Evolutionary conservation across 2,113 vertebrate species (phyloP).

Genomic region (Benitochromis conjunctus): DNA sequence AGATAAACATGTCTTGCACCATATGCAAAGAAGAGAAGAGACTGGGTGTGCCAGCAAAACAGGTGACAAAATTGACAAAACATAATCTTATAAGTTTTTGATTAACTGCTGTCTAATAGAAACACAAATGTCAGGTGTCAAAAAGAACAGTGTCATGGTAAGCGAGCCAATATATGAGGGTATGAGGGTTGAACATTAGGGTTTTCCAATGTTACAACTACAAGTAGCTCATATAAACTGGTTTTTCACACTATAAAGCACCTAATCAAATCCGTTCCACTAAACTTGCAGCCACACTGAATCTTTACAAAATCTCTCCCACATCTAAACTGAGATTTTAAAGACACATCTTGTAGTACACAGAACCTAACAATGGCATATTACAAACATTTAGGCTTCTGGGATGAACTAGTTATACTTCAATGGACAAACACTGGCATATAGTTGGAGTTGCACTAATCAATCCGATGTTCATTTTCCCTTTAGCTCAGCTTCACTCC

Average conservation of each 20-base stretch:
- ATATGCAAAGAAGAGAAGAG: background rate
- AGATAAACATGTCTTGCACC: background rate
- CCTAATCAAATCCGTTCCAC: background rate
- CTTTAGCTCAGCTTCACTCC: background rate
- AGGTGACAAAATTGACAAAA: background rate
- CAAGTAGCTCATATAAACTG: background rate
- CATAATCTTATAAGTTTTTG: background rate
- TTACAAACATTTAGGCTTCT: background rate
- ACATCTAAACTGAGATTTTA: background rate
- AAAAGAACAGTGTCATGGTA: constrained; percentile 45
- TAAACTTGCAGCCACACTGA: background rate
- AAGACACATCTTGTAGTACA: background rate
- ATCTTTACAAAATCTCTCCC: background rate
- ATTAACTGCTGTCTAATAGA: constrained; percentile 33
- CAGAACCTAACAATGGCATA: background rate
- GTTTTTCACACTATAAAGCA: background rate
- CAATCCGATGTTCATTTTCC: background rate
- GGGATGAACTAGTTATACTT: background rate
- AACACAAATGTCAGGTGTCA: constrained; percentile 31
- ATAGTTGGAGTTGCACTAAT: background rate
- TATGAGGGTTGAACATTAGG: background rate
- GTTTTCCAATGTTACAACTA: background rate
- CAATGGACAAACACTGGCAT: background rate
- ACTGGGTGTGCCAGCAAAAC: background rate
- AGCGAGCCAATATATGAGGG: constrained; percentile 50